Base-by-base conservation (phyloP, 2,113 vertebrate species). In the Myrmophylax atrothorax region DNA sequence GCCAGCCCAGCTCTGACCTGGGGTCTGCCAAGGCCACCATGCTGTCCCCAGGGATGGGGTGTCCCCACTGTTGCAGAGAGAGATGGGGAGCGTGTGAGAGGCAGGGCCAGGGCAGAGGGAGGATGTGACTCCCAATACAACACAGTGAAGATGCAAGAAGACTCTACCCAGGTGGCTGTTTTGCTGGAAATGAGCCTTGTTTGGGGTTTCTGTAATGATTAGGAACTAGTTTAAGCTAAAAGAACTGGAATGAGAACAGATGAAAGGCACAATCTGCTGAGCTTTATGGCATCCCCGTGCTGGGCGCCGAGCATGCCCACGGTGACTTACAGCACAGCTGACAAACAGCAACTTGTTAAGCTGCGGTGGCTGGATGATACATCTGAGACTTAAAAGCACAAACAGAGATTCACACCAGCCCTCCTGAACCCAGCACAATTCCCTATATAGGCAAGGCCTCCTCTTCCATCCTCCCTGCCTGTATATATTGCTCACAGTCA, bases 271-370 rank as follows among this genome's bases (percentile, higher is more conserved):
- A 47, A 66, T 25, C 63, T 29, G 18, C 81, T 6, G 49, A 6
- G 94, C 9, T 80, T 42, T 42, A 17, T 5, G 68, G 64, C 76
- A 19, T 24, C 42, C 10, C 91, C 9, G 6, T 10, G 40, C 82
- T n/a, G 79, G 67, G 86, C 26, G 63, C 87, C 7, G 60, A 67
- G 88, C 78, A 10, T 56, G 11, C 78, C 83, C 59, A 18, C 66
- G 4, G 82, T 62, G 38, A 60, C 56, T 53, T 73, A 73, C 66
- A 53, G 79, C 89, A 7, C 79, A 47, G 94, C 91, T 63, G 94
- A 88, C 92, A 82, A 90, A 63, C 87, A 58, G 74, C 11, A 12
- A 53, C 96, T 91, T 49, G 92, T 87, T 89, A 53, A 56, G 68
- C 92, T 69, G 87, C 17, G 22, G 64, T 53, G 78, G 22, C 87